Evolutionary conservation across 2,888 invertebrate genomes (phyloP).

Genomic region (Teleiodes luculella): DNA sequence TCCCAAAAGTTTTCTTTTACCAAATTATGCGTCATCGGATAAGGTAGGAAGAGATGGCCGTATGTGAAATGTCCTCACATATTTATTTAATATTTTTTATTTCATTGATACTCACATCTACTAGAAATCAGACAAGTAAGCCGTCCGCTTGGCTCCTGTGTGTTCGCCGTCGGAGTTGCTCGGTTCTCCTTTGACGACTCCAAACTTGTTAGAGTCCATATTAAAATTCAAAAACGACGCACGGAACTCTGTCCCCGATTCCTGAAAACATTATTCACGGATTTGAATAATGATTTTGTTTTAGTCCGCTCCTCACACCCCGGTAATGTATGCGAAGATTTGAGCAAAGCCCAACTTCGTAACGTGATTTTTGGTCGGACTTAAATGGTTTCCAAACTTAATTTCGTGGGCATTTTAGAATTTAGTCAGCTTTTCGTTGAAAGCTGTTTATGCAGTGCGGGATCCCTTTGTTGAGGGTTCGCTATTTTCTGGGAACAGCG

Average conservation of each 20-base stretch:
- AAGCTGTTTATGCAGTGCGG: constrained; percentile 46
- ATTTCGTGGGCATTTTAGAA: constrained; percentile 53
- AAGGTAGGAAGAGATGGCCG: no score
- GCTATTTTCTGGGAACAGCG: constrained; percentile 3
- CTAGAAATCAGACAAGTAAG: neutral
- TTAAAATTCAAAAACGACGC: constrained; percentile 79
- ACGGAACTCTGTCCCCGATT: constrained; percentile 69
- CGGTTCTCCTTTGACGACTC: constrained; percentile 74
- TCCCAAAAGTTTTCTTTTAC: no score
- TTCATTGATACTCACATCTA: neutral
- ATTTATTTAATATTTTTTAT: no score
- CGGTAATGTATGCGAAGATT: constrained; percentile 72
- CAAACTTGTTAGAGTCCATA: constrained; percentile 76
- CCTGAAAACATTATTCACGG: constrained; percentile 76
- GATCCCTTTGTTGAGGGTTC: constrained; percentile 20
- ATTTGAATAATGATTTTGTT: constrained; percentile 78
- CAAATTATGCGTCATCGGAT: no score
- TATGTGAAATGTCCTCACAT: no score
- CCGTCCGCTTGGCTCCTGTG: constrained; percentile 42
- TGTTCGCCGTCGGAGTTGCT: constrained; percentile 34
- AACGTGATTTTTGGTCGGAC: constrained; percentile 73
- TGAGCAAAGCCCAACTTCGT: constrained; percentile 51
- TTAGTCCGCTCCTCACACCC: constrained; percentile 58
- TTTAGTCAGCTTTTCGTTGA: constrained; percentile 27
- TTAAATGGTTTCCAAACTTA: constrained; percentile 72